Percentiles rank a stretch among this genome's conserved stretches.
phyloP scores from a whole-genome alignment of 2,797 vertebrate genomes.

The Acipenser transmontanus region DNA sequence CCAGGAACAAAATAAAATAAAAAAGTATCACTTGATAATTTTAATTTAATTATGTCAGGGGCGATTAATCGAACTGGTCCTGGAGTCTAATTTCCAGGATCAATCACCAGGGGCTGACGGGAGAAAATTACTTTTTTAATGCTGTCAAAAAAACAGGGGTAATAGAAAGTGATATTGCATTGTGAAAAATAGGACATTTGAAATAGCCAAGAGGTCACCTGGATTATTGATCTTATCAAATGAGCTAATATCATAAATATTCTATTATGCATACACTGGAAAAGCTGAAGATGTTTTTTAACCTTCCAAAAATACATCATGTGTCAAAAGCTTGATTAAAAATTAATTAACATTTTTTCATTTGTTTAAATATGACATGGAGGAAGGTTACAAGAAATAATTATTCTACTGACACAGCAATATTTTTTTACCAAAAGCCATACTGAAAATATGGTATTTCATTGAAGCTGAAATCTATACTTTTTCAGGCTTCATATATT shows the following conservation, averaged over 20 bases:
- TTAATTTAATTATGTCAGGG: constrained; percentile 21
- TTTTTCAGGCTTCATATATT: neutral
- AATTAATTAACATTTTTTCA: constrained; percentile 1
- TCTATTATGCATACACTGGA: constrained; percentile 17
- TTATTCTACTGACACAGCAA: too few species aligned
- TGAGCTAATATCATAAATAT: constrained; percentile 26
- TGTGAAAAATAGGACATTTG: constrained; percentile 19
- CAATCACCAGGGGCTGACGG: constrained; percentile 18
- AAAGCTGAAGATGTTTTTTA: constrained; percentile 13
- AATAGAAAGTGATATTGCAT: constrained; percentile 26
- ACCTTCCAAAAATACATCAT: constrained; percentile 16
- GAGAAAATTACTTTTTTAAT: constrained; percentile 27
- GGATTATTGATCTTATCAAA: constrained; percentile 21
- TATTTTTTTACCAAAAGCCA: too few species aligned
- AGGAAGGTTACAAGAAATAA: neutral
- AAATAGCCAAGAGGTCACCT: constrained; percentile 22
- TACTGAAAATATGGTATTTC: neutral
- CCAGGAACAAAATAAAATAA: neutral
- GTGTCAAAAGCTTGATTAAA: constrained; percentile 7
- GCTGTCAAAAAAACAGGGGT: constrained; percentile 20
- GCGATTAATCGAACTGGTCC: constrained; percentile 17
- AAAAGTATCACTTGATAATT: constrained; percentile 19
- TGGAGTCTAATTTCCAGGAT: constrained; percentile 18
- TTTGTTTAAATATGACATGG: neutral
- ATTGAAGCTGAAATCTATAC: neutral